phyloP scores from a whole-genome alignment of 2,113 vertebrate genomes.

The Corvus cornix region DNA sequence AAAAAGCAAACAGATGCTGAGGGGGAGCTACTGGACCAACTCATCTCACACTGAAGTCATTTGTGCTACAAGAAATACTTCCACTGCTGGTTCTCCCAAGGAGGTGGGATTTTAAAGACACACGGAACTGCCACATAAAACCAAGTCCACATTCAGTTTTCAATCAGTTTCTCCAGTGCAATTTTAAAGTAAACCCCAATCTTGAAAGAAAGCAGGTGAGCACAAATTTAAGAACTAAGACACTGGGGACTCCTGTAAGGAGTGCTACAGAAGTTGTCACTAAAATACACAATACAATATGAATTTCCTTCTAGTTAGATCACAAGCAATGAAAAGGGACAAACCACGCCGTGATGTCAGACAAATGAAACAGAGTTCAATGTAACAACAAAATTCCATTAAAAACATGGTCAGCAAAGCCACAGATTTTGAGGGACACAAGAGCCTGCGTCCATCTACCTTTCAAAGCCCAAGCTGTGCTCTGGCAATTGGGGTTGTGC shows the following conservation, averaged over 20 bases:
- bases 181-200: neutral
- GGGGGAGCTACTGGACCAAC: neutral
- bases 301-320: neutral
- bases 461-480: neutral
- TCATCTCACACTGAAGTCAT: neutral
- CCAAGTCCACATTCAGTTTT: neutral
- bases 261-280: neutral
- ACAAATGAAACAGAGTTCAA: neutral
- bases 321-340: neutral
- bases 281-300: neutral
- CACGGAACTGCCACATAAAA: neutral
- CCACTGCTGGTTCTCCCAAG: neutral
- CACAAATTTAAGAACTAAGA: neutral
- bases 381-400: neutral
- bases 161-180: neutral
- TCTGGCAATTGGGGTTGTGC: neutral
- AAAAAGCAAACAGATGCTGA: neutral
- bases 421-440: neutral
- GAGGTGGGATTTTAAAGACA: neutral
- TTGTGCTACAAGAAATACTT: neutral
- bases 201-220: neutral
- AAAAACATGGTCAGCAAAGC: neutral
- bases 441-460: neutral
- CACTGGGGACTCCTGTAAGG: accelerated
- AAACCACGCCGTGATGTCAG: neutral